Percentiles rank a stretch among this genome's conserved stretches.
phyloP scores from a whole-genome alignment of 2,113 vertebrate genomes.

The Tetrao urogallus region DNA sequence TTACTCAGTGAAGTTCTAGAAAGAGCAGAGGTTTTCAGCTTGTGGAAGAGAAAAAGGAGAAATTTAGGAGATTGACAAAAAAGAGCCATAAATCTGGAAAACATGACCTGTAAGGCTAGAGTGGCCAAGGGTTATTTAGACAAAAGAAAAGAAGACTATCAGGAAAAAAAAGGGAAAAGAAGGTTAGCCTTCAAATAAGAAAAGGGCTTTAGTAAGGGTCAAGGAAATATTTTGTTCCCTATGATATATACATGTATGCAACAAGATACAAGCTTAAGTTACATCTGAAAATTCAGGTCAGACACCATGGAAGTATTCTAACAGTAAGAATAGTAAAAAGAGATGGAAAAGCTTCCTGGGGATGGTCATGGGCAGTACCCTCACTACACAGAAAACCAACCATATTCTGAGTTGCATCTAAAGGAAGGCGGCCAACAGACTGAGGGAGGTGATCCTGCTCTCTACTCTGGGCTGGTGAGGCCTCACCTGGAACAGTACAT shows the following conservation, averaged over 20 bases:
- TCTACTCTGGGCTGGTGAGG: too few relatives aligned
- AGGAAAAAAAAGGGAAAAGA: not conserved
- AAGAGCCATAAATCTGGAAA: not conserved
- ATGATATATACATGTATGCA: not conserved
- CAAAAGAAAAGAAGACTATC: not conserved
- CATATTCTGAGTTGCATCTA: too few relatives aligned
- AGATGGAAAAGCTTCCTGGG: not conserved
- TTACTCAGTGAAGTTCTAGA: not conserved
- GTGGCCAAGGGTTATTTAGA: not conserved
- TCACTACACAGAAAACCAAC: too few relatives aligned
- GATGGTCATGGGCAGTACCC: not conserved
- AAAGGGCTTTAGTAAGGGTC: not conserved
- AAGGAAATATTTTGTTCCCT: slow-evolving; percentile 19
- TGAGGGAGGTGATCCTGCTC: too few relatives aligned
- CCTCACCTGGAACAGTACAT: too few relatives aligned
- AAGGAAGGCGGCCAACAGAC: too few relatives aligned
- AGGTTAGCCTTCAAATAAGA: not conserved
- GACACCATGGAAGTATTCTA: not conserved
- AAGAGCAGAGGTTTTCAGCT: not conserved
- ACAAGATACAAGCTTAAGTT: not conserved
- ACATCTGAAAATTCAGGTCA: slow-evolving; percentile 15
- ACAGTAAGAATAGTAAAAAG: not conserved
- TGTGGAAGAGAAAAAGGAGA: not conserved
- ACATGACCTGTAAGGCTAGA: not conserved
- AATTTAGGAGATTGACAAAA: not conserved